Evolutionary conservation across 2,888 invertebrate genomes (phyloP).

Genomic region (Autographa gamma): DNA sequence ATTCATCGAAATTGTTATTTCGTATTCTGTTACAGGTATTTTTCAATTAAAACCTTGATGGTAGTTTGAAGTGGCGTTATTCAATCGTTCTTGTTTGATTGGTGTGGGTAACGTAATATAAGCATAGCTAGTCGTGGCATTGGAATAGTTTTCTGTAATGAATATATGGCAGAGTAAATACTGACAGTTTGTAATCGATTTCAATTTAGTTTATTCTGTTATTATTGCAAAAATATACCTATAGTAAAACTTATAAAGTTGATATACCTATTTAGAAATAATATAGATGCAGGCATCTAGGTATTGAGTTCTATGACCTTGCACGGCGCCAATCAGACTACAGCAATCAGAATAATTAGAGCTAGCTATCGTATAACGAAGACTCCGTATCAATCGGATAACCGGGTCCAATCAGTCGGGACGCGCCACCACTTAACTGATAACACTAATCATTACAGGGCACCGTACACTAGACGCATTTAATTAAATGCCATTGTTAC

Average conservation of each 20-base stretch:
- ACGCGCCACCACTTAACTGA: background rate
- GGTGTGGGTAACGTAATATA: constrained; percentile 37
- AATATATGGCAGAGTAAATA: background rate
- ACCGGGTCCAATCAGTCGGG: background rate
- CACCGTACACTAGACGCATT: background rate
- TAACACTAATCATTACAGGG: background rate
- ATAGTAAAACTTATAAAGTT: background rate
- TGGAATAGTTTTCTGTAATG: background rate
- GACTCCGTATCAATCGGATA: constrained; percentile 1
- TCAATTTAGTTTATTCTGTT: background rate
- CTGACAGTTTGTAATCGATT: background rate
- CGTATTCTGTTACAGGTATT: constrained; percentile 60
- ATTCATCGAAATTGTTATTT: constrained; percentile 69
- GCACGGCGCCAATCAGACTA: background rate
- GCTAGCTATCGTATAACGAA: background rate
- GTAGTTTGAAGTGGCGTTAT: constrained; percentile 55
- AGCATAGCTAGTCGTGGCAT: background rate
- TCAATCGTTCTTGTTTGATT: constrained; percentile 53
- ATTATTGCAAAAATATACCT: background rate
- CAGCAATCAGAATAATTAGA: constrained; percentile 1
- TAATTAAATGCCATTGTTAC: too few relatives aligned
- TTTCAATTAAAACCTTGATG: constrained; percentile 62
- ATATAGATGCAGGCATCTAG: too few relatives aligned
- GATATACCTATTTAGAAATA: background rate
- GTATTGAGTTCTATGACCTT: background rate